These are phyloP conservation scores for Chelonus insularis DNA, from an alignment of 1,140 invertebrate genomes.

Conservation along the genomic window DNA sequence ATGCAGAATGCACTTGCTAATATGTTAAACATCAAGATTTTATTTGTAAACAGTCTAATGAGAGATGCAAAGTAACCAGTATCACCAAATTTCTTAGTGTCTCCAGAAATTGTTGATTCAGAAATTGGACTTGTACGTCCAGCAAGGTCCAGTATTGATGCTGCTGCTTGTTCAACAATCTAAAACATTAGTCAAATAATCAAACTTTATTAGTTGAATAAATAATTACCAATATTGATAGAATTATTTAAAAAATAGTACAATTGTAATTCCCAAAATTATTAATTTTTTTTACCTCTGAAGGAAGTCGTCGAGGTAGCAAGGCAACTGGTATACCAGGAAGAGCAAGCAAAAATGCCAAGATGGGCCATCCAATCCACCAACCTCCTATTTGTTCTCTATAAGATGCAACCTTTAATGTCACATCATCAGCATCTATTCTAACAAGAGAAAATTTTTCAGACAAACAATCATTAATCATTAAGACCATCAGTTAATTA, in stretches of 20 bases:
- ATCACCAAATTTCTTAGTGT: slow-evolving; percentile 38
- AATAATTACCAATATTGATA: no score
- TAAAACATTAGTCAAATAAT: slow-evolving; percentile 28
- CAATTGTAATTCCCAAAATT: no score
- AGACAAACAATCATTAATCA: slow-evolving; percentile 16
- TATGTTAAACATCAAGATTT: slow-evolving; percentile 65
- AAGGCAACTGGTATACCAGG: slow-evolving; percentile 48
- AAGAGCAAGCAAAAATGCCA: slow-evolving; percentile 43
- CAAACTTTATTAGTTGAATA: no score
- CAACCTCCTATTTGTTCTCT: slow-evolving; percentile 53
- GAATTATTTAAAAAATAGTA: no score
- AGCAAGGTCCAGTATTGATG: slow-evolving; percentile 47
- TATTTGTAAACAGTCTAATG: slow-evolving; percentile 64
- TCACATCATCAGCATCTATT: slow-evolving; percentile 49
- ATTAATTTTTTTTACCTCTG: no score
- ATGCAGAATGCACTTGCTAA: slow-evolving; percentile 63
- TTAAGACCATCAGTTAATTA: slow-evolving; percentile 26
- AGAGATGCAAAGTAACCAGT: slow-evolving; percentile 62
- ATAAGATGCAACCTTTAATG: slow-evolving; percentile 38
- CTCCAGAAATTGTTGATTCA: slow-evolving; percentile 16
- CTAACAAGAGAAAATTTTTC: slow-evolving; percentile 33
- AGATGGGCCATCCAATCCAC: slow-evolving; percentile 56
- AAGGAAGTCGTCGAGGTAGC: slow-evolving; percentile 53
- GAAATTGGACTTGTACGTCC: slow-evolving; percentile 27
- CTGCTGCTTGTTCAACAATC: slow-evolving; percentile 64